Evolutionary conservation across 1,140 invertebrate genomes (phyloP).

Genomic region (Euglossa dilemma): DNA sequence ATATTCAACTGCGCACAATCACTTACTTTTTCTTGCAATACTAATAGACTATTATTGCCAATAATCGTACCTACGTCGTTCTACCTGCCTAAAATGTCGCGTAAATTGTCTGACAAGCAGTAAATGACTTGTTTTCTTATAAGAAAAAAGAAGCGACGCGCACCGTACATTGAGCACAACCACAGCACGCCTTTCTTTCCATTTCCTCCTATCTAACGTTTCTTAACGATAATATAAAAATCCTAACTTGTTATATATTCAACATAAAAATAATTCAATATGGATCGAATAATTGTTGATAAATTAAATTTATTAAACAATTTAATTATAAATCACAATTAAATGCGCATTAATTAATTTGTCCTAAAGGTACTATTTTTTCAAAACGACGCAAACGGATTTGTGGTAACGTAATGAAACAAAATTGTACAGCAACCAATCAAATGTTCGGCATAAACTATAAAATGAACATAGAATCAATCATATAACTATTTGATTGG

Average conservation of each 20-base stretch:
- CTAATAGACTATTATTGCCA: neutral
- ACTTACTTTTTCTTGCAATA: neutral
- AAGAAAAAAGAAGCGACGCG: conserved; percentile 55
- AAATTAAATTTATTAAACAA: neutral
- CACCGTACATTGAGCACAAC: conserved; percentile 42
- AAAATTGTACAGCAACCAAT: conserved; percentile 37
- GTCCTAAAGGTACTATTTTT: conserved; percentile 37
- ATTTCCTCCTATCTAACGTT: conserved; percentile 25
- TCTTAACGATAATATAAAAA: neutral
- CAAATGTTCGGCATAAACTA: conserved; percentile 18
- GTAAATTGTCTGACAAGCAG: conserved; percentile 42
- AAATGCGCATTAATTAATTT: conserved; percentile 29
- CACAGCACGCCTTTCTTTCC: conserved; percentile 52
- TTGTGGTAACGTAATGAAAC: conserved; percentile 40
- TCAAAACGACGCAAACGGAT: conserved; percentile 33
- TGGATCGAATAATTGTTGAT: neutral
- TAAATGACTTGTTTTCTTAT: conserved; percentile 39
- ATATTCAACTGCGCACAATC: conserved; percentile 31
- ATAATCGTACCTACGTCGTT: conserved; percentile 11
- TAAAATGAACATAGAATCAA: conserved; percentile 1
- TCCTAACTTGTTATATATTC: neutral
- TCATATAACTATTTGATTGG: conserved; percentile 1
- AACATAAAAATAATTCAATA: neutral
- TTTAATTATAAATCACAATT: conserved; percentile 23
- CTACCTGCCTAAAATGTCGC: conserved; percentile 38